phyloP scores from a whole-genome alignment of 2,113 vertebrate species.

The Passer domesticus region DNA sequence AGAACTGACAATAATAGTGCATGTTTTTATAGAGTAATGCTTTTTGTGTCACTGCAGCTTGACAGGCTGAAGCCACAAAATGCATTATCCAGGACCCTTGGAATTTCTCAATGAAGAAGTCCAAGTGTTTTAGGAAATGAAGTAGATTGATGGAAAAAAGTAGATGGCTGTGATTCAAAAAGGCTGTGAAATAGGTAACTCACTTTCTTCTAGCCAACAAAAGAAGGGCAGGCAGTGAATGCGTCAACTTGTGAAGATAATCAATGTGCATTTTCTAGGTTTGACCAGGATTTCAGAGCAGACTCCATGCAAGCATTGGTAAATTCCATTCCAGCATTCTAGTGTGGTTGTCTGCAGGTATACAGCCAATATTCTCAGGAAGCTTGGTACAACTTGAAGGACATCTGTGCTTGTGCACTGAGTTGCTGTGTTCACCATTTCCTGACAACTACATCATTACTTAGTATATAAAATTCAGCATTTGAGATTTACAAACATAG shows the following conservation, averaged over 20 bases:
- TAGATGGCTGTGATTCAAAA: background rate
- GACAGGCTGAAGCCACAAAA: background rate
- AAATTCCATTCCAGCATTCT: background rate
- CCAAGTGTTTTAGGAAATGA: background rate
- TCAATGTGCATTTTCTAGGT: background rate
- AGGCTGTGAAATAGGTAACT: background rate
- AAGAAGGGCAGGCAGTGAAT: background rate
- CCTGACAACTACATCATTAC: background rate
- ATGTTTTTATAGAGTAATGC: background rate
- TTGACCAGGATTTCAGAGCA: background rate
- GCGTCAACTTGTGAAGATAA: background rate
- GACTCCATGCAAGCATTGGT: background rate
- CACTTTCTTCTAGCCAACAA: background rate
- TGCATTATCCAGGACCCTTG: background rate
- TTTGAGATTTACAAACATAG: background rate
- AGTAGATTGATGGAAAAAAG: background rate
- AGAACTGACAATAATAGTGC: background rate
- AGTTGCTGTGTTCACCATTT: background rate
- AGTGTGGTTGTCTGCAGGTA: background rate
- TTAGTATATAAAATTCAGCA: background rate
- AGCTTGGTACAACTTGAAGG: background rate
- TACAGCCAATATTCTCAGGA: background rate
- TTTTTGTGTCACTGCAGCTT: constrained; percentile 1
- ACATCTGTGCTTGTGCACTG: background rate
- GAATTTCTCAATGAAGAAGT: background rate